Evolutionary conservation across 2,888 invertebrate genomes (phyloP), one percentile per base, ranked within the genome.

Genomic region (Phortica magna): DNA sequence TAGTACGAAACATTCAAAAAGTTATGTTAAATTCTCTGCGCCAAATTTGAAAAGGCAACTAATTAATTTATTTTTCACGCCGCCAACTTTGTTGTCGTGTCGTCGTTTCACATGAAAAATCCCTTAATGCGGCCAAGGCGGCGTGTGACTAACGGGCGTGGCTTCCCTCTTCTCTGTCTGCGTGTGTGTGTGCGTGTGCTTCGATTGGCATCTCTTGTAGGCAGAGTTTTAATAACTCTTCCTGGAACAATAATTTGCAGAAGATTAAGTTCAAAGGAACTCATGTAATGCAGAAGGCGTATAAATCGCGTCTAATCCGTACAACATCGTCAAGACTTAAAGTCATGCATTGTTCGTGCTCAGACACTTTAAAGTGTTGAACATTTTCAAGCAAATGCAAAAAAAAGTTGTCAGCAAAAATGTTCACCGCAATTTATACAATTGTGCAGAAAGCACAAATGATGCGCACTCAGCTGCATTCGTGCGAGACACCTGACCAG

Each of bases 51-150:
- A 87, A 78, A 81, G 81, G 87, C 84, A 86, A 81, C 82, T 83
- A 86, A 86, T 88, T 88, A 87, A 86, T 87, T 80, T 77, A 78
- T 80, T 86, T 81, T 84, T 83, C 82, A 80, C 88, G 79, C 86
- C 79, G 48, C 48, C 39, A 22, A 17, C 17, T 39, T 31, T 12
- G 65, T 53, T 12, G 70, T 12, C 9, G 12, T 10, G 53, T 70
- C 17, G 53, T 22, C 9, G 5, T 31, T 67, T 67, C 2, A 22
- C n/a, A 48, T 86, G 83, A 86, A 87, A 85, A 85, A 53, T 70
- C 48, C 31, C 17, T 48, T 22, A 53, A 41, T 53, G 41, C 31
- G 68, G 68, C 19, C 19, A 67, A 67, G n/a, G n/a, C n/a, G 39
- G 67, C 67, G 17, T 67, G 53, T 70, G 70, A 22, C 70, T 53